phyloP scores from a whole-genome alignment of 1,140 invertebrate species.

The Tetragonula clypearis region DNA sequence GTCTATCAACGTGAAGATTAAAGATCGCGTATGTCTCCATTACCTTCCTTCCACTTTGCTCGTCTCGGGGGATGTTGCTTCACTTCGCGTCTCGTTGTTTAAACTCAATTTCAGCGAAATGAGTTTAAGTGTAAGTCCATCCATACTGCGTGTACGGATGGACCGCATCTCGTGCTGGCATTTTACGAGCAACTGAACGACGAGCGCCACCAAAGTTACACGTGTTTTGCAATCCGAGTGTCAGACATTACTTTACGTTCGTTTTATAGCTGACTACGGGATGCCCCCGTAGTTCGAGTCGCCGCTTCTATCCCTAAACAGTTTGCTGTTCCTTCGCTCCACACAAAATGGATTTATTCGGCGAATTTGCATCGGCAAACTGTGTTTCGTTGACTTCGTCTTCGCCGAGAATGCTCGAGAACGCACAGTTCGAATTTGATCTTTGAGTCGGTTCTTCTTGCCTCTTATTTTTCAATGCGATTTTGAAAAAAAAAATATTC shows the following conservation, averaged over 20 bases:
- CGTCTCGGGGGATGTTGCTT: too few species aligned
- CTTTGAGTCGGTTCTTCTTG: background rate
- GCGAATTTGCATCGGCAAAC: background rate
- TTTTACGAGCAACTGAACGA: constrained; percentile 54
- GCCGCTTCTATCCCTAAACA: constrained; percentile 5
- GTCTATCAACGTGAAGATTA: background rate
- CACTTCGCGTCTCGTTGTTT: constrained; percentile 1
- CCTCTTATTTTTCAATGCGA: background rate
- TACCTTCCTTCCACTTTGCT: too few species aligned
- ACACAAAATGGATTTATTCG: background rate
- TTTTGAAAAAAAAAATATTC: background rate
- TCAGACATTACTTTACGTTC: constrained; percentile 43
- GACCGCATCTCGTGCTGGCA: background rate
- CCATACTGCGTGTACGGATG: background rate
- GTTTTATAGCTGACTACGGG: constrained; percentile 30
- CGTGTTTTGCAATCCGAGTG: constrained; percentile 50
- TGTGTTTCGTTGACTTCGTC: background rate
- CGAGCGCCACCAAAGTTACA: constrained; percentile 47
- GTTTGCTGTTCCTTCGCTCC: background rate
- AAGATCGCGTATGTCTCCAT: background rate
- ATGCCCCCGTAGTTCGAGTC: constrained; percentile 7
- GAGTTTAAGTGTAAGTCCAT: constrained; percentile 20
- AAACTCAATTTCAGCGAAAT: constrained; percentile 42
- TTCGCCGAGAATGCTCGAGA: background rate
- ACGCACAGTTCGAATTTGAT: background rate